A percentile compares a stretch with the other conserved stretches of the same genome.
Evolutionary conservation across 2,797 vertebrate genomes (phyloP).

Genomic region (Gallinago nigripennis): DNA sequence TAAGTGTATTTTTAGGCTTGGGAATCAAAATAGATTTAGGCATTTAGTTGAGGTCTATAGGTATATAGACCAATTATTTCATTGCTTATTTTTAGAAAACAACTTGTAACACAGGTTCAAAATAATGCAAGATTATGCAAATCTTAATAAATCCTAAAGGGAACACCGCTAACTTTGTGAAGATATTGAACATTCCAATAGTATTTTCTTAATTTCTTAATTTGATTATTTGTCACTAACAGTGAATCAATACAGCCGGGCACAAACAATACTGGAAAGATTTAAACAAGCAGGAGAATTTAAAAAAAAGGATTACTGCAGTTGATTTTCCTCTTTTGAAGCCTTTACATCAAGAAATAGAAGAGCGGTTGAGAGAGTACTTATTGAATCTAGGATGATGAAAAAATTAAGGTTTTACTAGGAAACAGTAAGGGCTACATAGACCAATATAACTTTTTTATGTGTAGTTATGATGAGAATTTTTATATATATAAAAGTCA

Average conservation of each 20-base stretch:
- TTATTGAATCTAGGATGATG: neutral
- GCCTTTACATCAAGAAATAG: neutral
- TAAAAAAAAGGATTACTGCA: neutral
- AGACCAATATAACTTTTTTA: neutral
- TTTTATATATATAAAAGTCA: neutral
- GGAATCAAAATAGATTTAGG: neutral
- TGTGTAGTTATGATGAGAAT: neutral
- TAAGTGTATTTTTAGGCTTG: neutral
- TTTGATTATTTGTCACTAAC: neutral
- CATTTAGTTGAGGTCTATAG: neutral
- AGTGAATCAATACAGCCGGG: neutral
- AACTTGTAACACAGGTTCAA: neutral
- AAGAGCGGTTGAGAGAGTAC: neutral
- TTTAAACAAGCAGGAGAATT: neutral
- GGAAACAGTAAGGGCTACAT: neutral
- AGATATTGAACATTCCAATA: neutral
- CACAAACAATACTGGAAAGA: neutral
- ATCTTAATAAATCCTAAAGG: neutral
- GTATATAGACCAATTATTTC: neutral
- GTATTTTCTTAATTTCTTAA: neutral
- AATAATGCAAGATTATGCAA: neutral
- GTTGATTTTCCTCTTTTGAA: neutral
- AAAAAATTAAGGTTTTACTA: neutral
- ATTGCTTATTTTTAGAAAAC: neutral
- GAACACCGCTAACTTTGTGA: neutral